Base-by-base conservation (phyloP, 2,113 vertebrate species). In the Pedionomus torquatus region DNA sequence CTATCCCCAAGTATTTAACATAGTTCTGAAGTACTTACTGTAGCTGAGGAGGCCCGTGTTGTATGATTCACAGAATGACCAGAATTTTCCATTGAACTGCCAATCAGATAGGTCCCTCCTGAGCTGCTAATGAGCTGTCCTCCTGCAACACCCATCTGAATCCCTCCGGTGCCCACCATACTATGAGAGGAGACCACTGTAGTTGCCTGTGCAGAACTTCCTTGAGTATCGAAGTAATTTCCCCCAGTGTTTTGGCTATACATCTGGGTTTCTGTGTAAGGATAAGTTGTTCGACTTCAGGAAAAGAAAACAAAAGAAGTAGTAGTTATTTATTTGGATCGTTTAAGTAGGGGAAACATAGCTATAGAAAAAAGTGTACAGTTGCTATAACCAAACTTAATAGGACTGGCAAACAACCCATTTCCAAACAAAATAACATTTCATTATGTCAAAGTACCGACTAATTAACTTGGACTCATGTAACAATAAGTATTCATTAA, bases 181-280 rank as follows among this genome's bases (percentile, higher is more conserved):
- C 97, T 98, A 94, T 98, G 98, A 95, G 98, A 98, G 13, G 98
- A 98, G 90, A 98, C 98, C 93, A 98, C 98, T 28, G 98, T 98
- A 43, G 98, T 98, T 95, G 98, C 98, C 97, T 98, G 98, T 79
- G 98, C 97, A 64, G 98, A 98, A 90, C 98, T 98, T 91, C 98
- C 98, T 98, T 98, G 98, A 69, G 98, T 97, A 87, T 98, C 98
- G 96, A 98, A 98, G 94, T 98, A 98, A 97, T 97, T 98, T 74
- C 98, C 98, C 89, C 98, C 98, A 93, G 98, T 98, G 97, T 98
- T 98, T 95, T 98, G 98, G 97, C 97, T 98, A 95, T 98, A 98
- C 98, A 98, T 98, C 96, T 98, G 98, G 33, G 98, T 98, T 97
- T 98, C 98, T 72, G 98, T 98, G 89, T 98, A 98, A 96, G 98